Conservation (phyloP, 35 echinoderm and acorn worm species). For the Eucidaris tribuloides region DNA sequence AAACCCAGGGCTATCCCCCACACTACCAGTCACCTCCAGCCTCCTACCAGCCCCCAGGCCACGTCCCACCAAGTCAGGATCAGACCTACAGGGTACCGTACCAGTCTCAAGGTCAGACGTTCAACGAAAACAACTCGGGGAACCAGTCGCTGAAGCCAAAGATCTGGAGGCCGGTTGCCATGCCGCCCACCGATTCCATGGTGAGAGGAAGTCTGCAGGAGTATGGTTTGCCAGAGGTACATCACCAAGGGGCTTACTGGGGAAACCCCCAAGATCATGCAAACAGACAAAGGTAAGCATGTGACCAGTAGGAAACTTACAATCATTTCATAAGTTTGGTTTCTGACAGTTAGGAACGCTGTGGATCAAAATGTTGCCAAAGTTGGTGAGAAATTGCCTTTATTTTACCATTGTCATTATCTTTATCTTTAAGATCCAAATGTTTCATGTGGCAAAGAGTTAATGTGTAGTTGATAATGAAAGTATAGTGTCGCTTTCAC, state of each 20-base stretch:
- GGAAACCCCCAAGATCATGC: slow-evolving; percentile 49
- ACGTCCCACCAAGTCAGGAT: too few species aligned
- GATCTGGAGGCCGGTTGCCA: slow-evolving; percentile 48
- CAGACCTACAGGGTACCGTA: not conserved
- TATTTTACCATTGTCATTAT: too few species aligned
- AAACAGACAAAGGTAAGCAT: slow-evolving; percentile 10
- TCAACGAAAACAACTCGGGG: not conserved
- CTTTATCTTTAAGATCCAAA: too few species aligned
- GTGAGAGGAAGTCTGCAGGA: slow-evolving; percentile 39
- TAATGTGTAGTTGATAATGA: too few species aligned
- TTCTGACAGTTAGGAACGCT: too few species aligned
- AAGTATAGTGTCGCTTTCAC: too few species aligned
- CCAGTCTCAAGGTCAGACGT: not conserved
- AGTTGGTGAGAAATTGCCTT: too few species aligned
- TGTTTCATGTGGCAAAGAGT: too few species aligned
- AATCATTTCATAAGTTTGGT: too few species aligned
- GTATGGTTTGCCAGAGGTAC: slow-evolving; percentile 65
- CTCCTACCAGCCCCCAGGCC: not conserved
- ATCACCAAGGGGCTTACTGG: slow-evolving; percentile 77
- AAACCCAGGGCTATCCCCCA: not conserved
- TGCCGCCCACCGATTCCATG: slow-evolving; percentile 49
- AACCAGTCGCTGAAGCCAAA: not conserved
- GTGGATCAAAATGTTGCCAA: too few species aligned
- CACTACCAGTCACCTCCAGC: not conserved
- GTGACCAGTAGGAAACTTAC: not conserved